phyloP scores from a whole-genome alignment of 2,113 vertebrate species.

The Gulo gulo region DNA sequence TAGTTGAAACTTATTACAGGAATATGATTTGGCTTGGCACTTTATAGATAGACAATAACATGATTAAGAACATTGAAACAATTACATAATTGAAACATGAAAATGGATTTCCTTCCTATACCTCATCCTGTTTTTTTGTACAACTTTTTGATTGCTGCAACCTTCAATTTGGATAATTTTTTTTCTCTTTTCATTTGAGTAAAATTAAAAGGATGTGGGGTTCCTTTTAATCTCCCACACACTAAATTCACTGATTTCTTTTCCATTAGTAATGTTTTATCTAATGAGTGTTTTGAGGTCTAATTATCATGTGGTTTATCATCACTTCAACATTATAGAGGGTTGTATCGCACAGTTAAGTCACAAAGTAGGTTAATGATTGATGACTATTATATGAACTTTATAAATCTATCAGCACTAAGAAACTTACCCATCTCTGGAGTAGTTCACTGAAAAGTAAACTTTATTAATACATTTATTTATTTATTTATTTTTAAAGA shows the following conservation, averaged over 20 bases:
- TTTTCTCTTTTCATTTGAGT: constrained; percentile 68
- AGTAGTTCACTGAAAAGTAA: not conserved
- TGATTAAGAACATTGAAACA: constrained; percentile 62
- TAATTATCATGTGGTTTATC: constrained; percentile 57
- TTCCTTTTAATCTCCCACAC: constrained; percentile 68
- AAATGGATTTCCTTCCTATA: constrained; percentile 68
- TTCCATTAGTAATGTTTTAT: constrained; percentile 60
- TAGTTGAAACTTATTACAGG: constrained; percentile 13
- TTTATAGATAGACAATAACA: constrained; percentile 38
- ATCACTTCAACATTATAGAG: constrained; percentile 40
- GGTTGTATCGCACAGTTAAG: not conserved
- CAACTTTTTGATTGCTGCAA: constrained; percentile 47
- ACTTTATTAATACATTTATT: not conserved
- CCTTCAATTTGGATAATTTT: constrained; percentile 70
- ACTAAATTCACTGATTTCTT: constrained; percentile 43
- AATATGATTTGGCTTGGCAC: constrained; percentile 13
- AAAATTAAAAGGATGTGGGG: constrained; percentile 67
- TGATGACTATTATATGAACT: constrained; percentile 6
- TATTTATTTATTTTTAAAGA: too few species aligned
- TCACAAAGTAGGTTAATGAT: constrained; percentile 34
- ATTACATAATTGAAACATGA: constrained; percentile 70
- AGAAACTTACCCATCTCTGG: not conserved
- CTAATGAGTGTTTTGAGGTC: constrained; percentile 59
- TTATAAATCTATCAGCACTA: not conserved
- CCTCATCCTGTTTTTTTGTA: constrained; percentile 68